phyloP scores from a whole-genome alignment of 1,140 invertebrate species.

The Planococcus citri region DNA sequence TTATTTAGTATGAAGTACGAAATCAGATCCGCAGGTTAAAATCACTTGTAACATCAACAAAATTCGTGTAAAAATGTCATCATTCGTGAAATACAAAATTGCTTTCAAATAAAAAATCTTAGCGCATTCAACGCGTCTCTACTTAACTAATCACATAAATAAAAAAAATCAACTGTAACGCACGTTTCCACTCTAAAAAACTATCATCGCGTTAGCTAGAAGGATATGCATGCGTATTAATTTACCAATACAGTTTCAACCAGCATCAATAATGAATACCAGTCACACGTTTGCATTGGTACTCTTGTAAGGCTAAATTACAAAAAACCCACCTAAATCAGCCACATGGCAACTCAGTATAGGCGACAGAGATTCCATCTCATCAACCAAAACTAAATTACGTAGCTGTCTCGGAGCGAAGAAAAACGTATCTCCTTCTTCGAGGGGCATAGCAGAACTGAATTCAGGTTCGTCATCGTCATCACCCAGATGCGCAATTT shows the following conservation, averaged over 20 bases:
- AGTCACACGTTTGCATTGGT: not conserved
- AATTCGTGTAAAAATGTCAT: conserved; percentile 14
- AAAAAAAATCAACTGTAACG: conserved; percentile 14
- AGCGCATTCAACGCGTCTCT: too few relatives aligned
- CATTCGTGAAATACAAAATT: too few relatives aligned
- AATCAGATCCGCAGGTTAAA: conserved; percentile 17
- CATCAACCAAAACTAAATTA: conserved; percentile 96
- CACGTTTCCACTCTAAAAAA: conserved; percentile 21
- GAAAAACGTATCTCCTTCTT: conserved; percentile 98
- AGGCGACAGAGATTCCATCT: conserved; percentile 92
- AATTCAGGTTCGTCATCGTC: conserved; percentile 99
- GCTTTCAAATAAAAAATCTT: too few relatives aligned
- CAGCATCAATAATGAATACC: not conserved
- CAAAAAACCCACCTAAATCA: conserved; percentile 29
- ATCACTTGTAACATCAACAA: not conserved
- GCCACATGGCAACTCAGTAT: conserved; percentile 73
- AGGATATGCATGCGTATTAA: conserved; percentile 17
- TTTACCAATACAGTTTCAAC: conserved; percentile 21
- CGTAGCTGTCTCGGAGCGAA: conserved; percentile 87
- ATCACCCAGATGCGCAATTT: conserved; percentile 97
- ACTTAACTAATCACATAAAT: too few relatives aligned
- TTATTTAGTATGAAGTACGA: not conserved
- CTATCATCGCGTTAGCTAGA: conserved; percentile 10
- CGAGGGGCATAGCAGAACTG: conserved; percentile 93
- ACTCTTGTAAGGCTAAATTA: not conserved